Percentiles rank a stretch among this genome's conserved stretches.
Evolutionary conservation across 92 coral and sea anemone genomes (phyloP).

Genomic region (Siderastrea siderea): DNA sequence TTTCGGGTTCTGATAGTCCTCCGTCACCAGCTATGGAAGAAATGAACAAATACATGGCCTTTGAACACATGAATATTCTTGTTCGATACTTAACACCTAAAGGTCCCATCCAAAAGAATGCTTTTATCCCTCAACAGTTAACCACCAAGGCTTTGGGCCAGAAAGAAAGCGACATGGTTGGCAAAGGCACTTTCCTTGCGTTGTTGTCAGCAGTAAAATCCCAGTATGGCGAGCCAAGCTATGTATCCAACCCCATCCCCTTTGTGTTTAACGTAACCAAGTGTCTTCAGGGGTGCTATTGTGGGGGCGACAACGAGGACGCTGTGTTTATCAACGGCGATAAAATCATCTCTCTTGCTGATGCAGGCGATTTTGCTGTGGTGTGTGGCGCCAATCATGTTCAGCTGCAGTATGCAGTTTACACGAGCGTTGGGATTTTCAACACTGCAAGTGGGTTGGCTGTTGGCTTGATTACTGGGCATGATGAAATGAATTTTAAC

Average conservation of each 20-base stretch:
- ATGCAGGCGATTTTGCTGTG: slow-evolving; percentile 23
- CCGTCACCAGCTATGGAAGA: slow-evolving; percentile 20
- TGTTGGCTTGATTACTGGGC: slow-evolving; percentile 15
- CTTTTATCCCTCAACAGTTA: background rate
- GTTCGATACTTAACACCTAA: slow-evolving; percentile 33
- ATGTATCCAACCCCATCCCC: background rate
- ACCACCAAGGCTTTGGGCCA: background rate
- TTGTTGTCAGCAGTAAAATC: slow-evolving; percentile 1
- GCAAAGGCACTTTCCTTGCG: background rate
- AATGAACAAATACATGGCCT: slow-evolving; percentile 6
- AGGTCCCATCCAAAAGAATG: background rate
- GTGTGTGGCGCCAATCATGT: slow-evolving; percentile 46
- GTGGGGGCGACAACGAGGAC: slow-evolving; percentile 32
- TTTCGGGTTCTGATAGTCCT: background rate
- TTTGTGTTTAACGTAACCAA: background rate
- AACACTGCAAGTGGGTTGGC: slow-evolving; percentile 38
- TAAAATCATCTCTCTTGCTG: background rate
- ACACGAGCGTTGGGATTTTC: slow-evolving; percentile 32
- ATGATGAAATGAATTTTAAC: slow-evolving; percentile 27
- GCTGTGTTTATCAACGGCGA: slow-evolving; percentile 31
- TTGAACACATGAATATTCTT: slow-evolving; percentile 12
- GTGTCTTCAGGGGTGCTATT: slow-evolving; percentile 34
- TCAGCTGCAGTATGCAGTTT: slow-evolving; percentile 21
- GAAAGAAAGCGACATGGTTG: slow-evolving; percentile 4
- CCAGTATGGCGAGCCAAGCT: slow-evolving; percentile 2